These are phyloP conservation scores for Malurus elegans DNA, from an alignment of 2,113 vertebrate species.

Conservation along the genomic window DNA sequence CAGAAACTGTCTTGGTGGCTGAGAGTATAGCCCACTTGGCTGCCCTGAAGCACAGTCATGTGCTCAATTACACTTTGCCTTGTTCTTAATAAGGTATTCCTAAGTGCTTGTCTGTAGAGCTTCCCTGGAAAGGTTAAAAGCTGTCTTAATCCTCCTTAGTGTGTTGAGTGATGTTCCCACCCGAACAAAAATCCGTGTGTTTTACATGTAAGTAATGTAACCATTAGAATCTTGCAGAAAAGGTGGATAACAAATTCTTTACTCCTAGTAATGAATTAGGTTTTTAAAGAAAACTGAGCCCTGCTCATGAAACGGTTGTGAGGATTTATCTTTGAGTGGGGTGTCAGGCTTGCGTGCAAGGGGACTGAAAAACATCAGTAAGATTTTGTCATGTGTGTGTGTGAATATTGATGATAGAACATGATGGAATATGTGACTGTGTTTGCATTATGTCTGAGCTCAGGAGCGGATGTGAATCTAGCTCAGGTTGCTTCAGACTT, in stretches of 20 bases:
- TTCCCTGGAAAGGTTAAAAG: background rate
- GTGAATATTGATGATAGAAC: background rate
- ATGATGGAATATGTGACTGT: background rate
- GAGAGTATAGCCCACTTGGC: background rate
- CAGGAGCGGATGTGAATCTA: background rate
- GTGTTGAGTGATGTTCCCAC: background rate
- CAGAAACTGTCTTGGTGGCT: background rate
- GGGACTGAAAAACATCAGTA: background rate
- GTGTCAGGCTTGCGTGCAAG: fast-evolving
- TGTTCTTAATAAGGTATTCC: background rate
- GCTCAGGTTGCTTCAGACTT: background rate
- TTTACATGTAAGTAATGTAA: background rate
- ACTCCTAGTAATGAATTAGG: background rate
- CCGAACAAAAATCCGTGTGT: background rate
- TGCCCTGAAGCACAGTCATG: background rate
- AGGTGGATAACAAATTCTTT: background rate
- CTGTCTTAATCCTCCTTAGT: background rate
- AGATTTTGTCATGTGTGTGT: background rate
- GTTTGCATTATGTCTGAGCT: background rate
- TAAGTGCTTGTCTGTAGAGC: background rate
- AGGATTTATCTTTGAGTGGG: background rate
- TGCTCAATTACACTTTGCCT: background rate
- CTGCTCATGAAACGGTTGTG: background rate
- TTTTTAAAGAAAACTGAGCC: background rate
- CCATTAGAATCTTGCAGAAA: background rate